Evolutionary conservation across 2,888 invertebrate genomes (phyloP).

Genomic region (Formica aserva): DNA sequence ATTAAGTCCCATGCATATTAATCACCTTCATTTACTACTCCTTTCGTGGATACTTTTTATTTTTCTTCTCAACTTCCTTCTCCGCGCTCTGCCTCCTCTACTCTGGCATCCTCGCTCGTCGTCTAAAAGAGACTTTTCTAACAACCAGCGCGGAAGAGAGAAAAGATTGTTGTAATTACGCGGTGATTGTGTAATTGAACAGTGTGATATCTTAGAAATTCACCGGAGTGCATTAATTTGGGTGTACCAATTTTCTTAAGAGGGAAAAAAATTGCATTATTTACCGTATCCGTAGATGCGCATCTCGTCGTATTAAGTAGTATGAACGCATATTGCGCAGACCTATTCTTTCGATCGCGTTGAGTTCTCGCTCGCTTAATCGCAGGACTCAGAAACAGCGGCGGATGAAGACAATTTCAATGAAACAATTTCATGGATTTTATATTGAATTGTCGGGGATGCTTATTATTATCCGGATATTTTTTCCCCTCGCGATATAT

Average conservation of each 20-base stretch:
- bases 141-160: constrained; percentile 6
- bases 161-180: constrained; percentile 42
- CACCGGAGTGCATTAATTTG: background rate
- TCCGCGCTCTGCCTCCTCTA: background rate
- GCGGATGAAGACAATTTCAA: background rate
- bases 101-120: background rate
- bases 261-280: background rate
- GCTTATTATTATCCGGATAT: constrained; percentile 3
- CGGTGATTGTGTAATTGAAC: background rate
- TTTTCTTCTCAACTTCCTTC: constrained; percentile 54
- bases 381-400: background rate
- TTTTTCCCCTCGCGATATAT: background rate
- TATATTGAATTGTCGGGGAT: background rate
- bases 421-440: background rate
- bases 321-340: background rate
- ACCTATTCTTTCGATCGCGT: background rate
- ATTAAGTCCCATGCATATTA: constrained; percentile 58
- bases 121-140: background rate
- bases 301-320: constrained; percentile 6
- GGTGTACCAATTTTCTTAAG: background rate
- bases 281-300: background rate
- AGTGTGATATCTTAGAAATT: constrained; percentile 16
- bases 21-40: constrained; percentile 60
- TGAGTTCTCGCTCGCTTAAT: constrained; percentile 4
- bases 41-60: constrained; percentile 48